Base-by-base conservation (phyloP, 2,113 vertebrate genomes). In the Silurus asotus region DNA sequence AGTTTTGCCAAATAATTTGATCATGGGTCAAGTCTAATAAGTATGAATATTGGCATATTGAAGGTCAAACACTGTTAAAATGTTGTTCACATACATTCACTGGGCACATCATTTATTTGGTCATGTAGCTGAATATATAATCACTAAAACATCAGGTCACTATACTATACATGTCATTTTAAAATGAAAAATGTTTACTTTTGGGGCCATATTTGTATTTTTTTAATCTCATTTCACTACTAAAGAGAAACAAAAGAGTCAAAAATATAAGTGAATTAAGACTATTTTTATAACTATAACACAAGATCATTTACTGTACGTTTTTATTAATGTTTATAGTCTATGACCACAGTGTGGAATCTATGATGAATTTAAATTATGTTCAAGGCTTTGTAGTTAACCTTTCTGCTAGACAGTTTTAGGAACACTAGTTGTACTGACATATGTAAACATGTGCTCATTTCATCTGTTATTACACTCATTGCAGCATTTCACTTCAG, bases 401-500 rank as follows among this genome's bases (percentile, higher is more conserved):
- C 55, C 56, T 79, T 79, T 79, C 28, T 59, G 8, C 25, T 59
- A 45, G 15, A 19, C 84, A 85, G 17, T 49, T 25, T n/a, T 78
- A 15, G 59, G 49, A 45, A 13, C 65, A 56, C 49, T 58, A 7
- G 25, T 14, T 23, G 49, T 25, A 55, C 23, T 67, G 74, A 48
- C 61, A 65, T 19, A 23, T 51, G 14, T 76, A 25, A 64, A 9
- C 25, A 53, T 67, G 75, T 67, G 49, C 13, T 67, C 5, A 25
- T 67, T 17, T 77, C 2, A 23, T 53, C 64, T 45, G 70, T 37
- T 25, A 25, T 64, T 86, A 69, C 49, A 10, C 45, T 58, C 51
- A 37, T 45, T 45, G 45, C 86, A 87, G 15, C 74, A 69, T 56
- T 49, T 53, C n/a, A 49, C 8, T 79, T 8, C 23, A 84, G 61